These are phyloP conservation scores for Gymnocheta viridis DNA, from an alignment of 2,888 invertebrate species.

Conservation along the genomic window DNA sequence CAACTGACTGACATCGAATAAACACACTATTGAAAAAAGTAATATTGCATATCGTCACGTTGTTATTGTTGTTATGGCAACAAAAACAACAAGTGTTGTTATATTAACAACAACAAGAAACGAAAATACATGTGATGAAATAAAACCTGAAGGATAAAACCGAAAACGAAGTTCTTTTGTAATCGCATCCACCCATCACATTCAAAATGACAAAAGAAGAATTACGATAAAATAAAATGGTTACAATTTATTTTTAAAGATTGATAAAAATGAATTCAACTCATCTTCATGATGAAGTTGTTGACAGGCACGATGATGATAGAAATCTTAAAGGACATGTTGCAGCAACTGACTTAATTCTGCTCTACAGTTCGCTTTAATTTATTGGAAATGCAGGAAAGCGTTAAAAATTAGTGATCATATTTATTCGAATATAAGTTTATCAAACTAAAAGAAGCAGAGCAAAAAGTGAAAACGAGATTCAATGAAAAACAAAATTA, in stretches of 20 bases:
- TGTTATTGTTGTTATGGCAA: constrained; percentile 43
- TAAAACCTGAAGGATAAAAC: constrained; percentile 11
- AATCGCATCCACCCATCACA: constrained; percentile 4
- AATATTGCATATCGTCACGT: too few species aligned
- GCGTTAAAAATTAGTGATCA: too few species aligned
- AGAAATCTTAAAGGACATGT: not conserved
- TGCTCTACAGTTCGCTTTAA: too few species aligned
- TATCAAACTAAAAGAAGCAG: too few species aligned
- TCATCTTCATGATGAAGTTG: constrained; percentile 45
- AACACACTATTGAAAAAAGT: too few species aligned
- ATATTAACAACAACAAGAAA: constrained; percentile 12
- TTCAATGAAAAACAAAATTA: too few species aligned
- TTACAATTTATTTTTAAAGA: constrained; percentile 8
- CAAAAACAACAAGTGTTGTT: constrained; percentile 49
- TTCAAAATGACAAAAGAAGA: not conserved
- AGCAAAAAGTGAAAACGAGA: too few species aligned
- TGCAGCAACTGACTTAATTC: not conserved
- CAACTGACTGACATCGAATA: not conserved
- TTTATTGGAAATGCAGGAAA: too few species aligned
- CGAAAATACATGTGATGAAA: not conserved
- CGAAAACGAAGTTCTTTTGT: not conserved
- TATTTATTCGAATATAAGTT: too few species aligned
- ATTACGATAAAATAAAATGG: not conserved
- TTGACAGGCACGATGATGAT: constrained; percentile 20
- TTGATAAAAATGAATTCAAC: constrained; percentile 12